Base-by-base conservation (phyloP, 2,888 invertebrate species). In the Drosophila phalerata region DNA sequence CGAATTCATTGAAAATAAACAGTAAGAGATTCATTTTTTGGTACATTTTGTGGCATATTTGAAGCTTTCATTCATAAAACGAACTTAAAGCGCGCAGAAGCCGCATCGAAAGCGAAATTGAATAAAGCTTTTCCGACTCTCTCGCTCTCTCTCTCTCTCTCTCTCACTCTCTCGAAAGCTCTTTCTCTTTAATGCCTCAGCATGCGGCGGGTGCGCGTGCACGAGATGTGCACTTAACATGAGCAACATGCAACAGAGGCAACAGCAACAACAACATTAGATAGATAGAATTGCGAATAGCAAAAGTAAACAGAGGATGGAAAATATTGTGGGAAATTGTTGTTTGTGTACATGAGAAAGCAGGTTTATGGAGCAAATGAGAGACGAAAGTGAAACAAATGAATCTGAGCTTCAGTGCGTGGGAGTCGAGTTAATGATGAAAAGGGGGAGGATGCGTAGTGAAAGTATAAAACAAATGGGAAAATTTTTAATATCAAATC, bases 311-410 rank as follows among this genome's bases (percentile, higher is more conserved):
- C 48, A 64, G 25, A 19, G 40, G 25, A 47, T 52, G 52, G 40
- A 42, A 67, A 70, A 51, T 78, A 58, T 77, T 81, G 58, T 81
- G 79, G 75, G 77, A 79, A 82, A 77, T 79, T 75, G 64, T 43
- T 10, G 25, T 45, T 15, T 45, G 28, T 58, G 66, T 64, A 69
- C 13, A 48, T 47, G 53, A 40, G 76, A 78, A 83, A 81, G 79
- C 81, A 79, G 83, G 81, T 81, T 83, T 81, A 55, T 81, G 34
- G 81, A 81, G 79, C 83, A 81, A 79, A 64, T 48, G 43, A 32
- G 60, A 60, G 60, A 78, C 42, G 82, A 82, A 84, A 84, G 82
- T 82, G 79, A 80, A 76, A 71, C 53, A 76, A 74, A 57, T 56
- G 56, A 81, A 56, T 69, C 67, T 62, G 15, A 51, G 52, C 57